Percentiles rank a stretch among this genome's conserved stretches.
Evolutionary conservation across 2,888 invertebrate species (phyloP).

Genomic region (Epirrhoe tristata): DNA sequence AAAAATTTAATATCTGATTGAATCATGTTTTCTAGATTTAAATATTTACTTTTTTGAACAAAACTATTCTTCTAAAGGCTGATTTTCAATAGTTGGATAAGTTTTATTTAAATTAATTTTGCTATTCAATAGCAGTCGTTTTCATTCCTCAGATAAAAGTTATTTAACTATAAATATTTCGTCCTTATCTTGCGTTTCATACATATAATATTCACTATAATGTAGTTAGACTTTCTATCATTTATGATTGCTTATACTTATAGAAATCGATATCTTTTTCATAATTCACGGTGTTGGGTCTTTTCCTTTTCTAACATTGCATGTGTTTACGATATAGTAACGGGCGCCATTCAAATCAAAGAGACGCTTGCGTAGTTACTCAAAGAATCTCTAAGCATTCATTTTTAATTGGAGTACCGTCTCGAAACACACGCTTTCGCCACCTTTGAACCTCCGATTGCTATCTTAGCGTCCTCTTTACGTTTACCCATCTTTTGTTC

Average conservation of each 20-base stretch:
- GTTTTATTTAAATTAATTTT: too few relatives aligned
- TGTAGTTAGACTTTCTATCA: not conserved
- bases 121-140: too few relatives aligned
- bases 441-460: conserved; percentile 74
- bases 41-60: not conserved
- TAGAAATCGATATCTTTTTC: not conserved
- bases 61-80: not conserved
- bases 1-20: not conserved
- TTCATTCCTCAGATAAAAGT: not conserved
- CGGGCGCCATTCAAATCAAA: conserved; percentile 55
- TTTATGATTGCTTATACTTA: not conserved
- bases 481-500: conserved; percentile 30
- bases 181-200: not conserved
- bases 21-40: conserved; percentile 3
- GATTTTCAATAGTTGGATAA: not conserved
- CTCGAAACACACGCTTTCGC: conserved; percentile 68
- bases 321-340: conserved; percentile 26
- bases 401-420: conserved; percentile 79
- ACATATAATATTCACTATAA: not conserved
- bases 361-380: conserved; percentile 65
- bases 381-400: conserved; percentile 72
- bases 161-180: not conserved
- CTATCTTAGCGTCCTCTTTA: conserved; percentile 61
- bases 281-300: conserved; percentile 48
- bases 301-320: conserved; percentile 56